Evolutionary conservation across 2,113 vertebrate genomes (phyloP).

Genomic region (Brachirus orientalis): DNA sequence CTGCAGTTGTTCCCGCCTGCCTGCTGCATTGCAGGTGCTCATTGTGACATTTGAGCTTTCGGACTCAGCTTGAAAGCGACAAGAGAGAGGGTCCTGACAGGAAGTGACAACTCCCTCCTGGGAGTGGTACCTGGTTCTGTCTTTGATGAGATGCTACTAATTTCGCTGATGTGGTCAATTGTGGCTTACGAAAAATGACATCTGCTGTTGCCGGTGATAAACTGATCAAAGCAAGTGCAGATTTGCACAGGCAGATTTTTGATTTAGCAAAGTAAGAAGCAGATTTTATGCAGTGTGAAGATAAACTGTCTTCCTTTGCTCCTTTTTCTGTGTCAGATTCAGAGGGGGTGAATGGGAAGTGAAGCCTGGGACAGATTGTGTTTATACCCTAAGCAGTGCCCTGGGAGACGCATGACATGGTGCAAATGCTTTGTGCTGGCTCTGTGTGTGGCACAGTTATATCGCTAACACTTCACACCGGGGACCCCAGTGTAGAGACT

Average conservation of each 20-base stretch:
- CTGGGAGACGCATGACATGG: constrained; percentile 66
- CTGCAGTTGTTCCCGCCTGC: constrained; percentile 50
- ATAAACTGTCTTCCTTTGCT: constrained; percentile 11
- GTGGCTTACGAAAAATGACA: not conserved
- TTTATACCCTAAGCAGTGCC: constrained; percentile 66
- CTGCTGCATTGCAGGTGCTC: constrained; percentile 81
- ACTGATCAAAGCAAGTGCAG: not conserved
- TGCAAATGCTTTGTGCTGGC: constrained; percentile 65
- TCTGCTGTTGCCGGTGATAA: not conserved
- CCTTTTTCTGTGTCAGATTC: constrained; percentile 46
- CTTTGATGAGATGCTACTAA: not conserved
- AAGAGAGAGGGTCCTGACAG: constrained; percentile 52
- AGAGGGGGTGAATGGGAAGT: constrained; percentile 45
- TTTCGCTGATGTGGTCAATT: not conserved
- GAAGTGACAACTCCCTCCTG: constrained; percentile 52
- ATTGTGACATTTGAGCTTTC: constrained; percentile 69
- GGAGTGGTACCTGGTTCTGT: constrained; percentile 28
- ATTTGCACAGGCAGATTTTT: not conserved
- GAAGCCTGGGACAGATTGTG: constrained; percentile 66
- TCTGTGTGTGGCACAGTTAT: constrained; percentile 73
- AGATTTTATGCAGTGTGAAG: constrained; percentile 7
- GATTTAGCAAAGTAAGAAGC: not conserved
- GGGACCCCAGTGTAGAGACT: constrained; percentile 48
- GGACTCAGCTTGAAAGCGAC: constrained; percentile 39
- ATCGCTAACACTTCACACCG: constrained; percentile 66